Percentiles rank a stretch among this genome's conserved stretches.
Evolutionary conservation across 2,113 vertebrate genomes (phyloP).

Genomic region (Hassar affinis): DNA sequence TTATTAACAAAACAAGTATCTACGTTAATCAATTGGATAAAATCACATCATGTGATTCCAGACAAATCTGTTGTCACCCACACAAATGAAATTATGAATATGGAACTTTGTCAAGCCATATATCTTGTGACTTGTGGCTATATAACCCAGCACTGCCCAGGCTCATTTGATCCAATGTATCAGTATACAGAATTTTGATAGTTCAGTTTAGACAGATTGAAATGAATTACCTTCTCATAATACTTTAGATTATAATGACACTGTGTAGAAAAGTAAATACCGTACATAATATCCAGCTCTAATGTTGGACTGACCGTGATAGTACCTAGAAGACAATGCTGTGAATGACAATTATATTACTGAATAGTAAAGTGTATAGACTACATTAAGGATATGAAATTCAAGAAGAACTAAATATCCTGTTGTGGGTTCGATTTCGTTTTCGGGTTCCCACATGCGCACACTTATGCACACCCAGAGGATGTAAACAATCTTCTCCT

Average conservation of each 20-base stretch:
- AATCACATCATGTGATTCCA: background rate
- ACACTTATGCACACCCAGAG: slow-evolving; percentile 19
- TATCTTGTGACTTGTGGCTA: background rate
- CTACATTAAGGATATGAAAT: background rate
- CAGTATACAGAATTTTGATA: background rate
- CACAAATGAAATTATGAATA: background rate
- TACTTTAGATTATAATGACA: background rate
- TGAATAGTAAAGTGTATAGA: background rate
- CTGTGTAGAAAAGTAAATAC: background rate
- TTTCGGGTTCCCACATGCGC: background rate
- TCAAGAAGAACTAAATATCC: background rate
- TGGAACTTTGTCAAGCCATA: background rate
- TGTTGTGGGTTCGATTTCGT: background rate
- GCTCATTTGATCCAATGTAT: too few species aligned
- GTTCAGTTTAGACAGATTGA: background rate
- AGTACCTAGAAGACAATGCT: background rate
- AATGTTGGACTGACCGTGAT: background rate
- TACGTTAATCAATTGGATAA: background rate
- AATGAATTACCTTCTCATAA: background rate
- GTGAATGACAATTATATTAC: background rate
- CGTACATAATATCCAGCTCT: background rate
- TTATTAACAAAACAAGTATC: background rate
- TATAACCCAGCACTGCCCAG: background rate
- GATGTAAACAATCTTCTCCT: slow-evolving; percentile 29
- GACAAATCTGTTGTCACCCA: background rate